Base-by-base conservation (phyloP, 1,140 invertebrate species). In the Acyrthosiphon pisum region DNA sequence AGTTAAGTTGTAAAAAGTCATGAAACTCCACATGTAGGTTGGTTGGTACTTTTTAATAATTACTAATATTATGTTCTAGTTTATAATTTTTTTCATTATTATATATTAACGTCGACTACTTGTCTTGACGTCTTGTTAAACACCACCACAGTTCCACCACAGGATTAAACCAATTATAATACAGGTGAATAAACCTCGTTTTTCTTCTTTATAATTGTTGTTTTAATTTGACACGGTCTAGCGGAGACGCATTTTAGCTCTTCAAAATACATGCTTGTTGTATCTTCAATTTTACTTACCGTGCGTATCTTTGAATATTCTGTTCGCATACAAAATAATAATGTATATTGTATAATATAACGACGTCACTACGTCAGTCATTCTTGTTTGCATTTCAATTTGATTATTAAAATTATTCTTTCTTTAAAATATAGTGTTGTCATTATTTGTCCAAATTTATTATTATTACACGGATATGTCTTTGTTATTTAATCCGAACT, bases 141-240 rank as follows among this genome's bases (percentile, higher is more conserved):
- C 68, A 81, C 6, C 37, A 8, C 60, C 37, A 8, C 60, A 68
- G 91, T 48, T 53, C 30, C 26, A 41, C 41, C 41, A 41, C 41
- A 86, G 91, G 91, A 93, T 93, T 86, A 93, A 86, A 53, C 91
- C 91, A 93, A 93, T 93, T 93, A 93, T 93, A 93, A 84, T 48
- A 93, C 91, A 93, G 91, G 91, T 93, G 91, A 93, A 93, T 93
- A 93, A 93, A 93, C 91, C 76, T 93, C 22, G 48, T 35, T 48
- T 93, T 93, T 86, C 41, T 86, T 46, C 50, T 50, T 93, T 84
- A 86, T 93, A 93, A 93, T 93, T 93, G 91, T 93, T 84, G 91
- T 93, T 84, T 93, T 93, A 93, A 93, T 93, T 93, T 93, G 81
- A 86, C 81, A 93, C 91, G 91, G 91, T 93, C 81, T 83, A 35